Conservation (phyloP, 2,797 vertebrate species). For the Rhinella marina region DNA sequence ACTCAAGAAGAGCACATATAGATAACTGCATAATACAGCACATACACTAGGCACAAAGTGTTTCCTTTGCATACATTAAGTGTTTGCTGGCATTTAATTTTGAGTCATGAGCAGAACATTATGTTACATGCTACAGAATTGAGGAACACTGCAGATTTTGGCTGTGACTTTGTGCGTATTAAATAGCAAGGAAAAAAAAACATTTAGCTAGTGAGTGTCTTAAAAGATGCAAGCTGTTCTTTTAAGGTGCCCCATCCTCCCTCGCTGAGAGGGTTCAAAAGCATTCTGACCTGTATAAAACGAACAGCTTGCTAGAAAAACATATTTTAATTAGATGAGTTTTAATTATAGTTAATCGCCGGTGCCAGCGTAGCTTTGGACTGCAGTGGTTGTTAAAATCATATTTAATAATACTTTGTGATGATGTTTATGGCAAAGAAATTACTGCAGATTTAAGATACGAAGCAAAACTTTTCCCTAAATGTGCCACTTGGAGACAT, state of each 20-base stretch:
- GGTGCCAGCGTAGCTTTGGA: constrained; percentile 43
- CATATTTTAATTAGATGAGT: constrained; percentile 13
- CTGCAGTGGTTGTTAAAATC: constrained; percentile 56
- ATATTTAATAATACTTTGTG: constrained; percentile 57
- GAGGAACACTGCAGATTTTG: constrained; percentile 9
- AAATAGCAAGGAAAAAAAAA: neutral
- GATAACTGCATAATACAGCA: constrained; percentile 10
- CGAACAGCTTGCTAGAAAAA: constrained; percentile 54
- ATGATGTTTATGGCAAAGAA: constrained; percentile 52
- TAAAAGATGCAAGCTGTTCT: neutral
- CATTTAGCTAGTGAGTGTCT: neutral
- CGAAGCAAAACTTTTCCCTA: constrained; percentile 39
- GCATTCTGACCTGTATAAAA: constrained; percentile 52
- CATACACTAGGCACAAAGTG: neutral
- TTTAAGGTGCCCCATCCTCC: constrained; percentile 41
- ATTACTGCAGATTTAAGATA: constrained; percentile 39
- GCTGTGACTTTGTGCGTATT: neutral
- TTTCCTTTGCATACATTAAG: neutral
- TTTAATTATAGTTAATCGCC: constrained; percentile 58
- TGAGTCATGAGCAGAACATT: constrained; percentile 5
- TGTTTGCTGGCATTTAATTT: constrained; percentile 6
- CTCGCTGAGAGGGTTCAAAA: constrained; percentile 20
- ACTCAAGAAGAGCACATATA: constrained; percentile 7
- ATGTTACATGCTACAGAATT: constrained; percentile 3
- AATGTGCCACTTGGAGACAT: neutral